A percentile compares a stretch with the other conserved stretches of the same genome.
phyloP scores from a whole-genome alignment of 2,113 vertebrate species.

The Megalops atlanticus region DNA sequence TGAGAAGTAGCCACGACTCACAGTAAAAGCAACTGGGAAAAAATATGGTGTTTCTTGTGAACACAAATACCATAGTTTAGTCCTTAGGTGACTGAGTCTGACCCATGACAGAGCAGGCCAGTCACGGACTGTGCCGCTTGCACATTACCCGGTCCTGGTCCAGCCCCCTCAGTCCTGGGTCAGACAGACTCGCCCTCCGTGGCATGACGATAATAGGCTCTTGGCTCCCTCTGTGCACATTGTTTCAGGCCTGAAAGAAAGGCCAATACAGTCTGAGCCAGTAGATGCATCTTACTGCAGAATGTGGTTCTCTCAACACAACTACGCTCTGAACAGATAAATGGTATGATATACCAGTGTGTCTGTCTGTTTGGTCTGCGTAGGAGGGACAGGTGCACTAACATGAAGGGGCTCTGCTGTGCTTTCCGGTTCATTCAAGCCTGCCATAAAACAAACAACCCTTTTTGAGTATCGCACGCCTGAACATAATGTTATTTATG shows the following conservation, averaged over 20 bases:
- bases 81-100: no score
- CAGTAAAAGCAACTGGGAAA: background rate
- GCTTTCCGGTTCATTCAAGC: slow-evolving; percentile 3
- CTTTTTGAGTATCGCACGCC: slow-evolving; percentile 7
- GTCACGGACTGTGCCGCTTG: no score
- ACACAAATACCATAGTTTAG: no score
- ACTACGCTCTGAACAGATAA: background rate
- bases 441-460: background rate
- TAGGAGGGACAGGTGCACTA: background rate
- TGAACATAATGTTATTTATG: background rate
- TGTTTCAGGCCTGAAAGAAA: background rate
- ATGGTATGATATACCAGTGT: no score
- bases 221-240: no score
- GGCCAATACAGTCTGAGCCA: background rate
- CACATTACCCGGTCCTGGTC: background rate
- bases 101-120: no score
- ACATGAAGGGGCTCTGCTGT: background rate
- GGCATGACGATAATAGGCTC: background rate
- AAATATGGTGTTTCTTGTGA: no score
- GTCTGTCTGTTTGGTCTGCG: background rate
- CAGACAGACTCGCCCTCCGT: background rate
- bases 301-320: no score
- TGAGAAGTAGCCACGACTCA: background rate
- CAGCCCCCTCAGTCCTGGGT: background rate
- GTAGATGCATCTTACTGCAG: background rate